A percentile compares a stretch with the other conserved stretches of the same genome.
Evolutionary conservation across 2,888 invertebrate species (phyloP).

Genomic region (Congeria kusceri): DNA sequence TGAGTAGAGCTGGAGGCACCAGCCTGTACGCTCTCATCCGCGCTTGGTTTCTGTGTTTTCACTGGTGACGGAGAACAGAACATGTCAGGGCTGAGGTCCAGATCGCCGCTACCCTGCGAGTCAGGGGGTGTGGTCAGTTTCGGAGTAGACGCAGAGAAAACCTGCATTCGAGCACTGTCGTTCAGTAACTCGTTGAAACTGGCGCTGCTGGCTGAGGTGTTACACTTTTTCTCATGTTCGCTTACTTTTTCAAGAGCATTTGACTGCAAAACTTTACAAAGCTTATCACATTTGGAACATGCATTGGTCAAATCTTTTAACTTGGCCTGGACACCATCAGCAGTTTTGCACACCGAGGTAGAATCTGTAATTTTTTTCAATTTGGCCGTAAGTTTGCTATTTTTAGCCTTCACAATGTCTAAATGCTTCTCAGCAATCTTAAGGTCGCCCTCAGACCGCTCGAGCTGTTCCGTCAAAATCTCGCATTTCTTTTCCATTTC

Average conservation of each 20-base stretch:
- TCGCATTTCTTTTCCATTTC: constrained; percentile 63
- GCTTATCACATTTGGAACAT: too few species aligned
- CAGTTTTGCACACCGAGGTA: too few species aligned
- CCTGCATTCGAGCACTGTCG: constrained; percentile 66
- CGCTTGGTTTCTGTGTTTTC: neutral
- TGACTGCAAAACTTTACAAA: too few species aligned
- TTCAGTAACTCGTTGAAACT: constrained; percentile 73
- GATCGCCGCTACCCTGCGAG: constrained; percentile 47
- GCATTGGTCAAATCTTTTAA: too few species aligned
- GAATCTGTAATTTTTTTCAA: constrained; percentile 47
- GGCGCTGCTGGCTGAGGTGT: constrained; percentile 50
- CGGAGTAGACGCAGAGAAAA: constrained; percentile 65
- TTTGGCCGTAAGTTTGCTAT: constrained; percentile 57
- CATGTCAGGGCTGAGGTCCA: constrained; percentile 57
- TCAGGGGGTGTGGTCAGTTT: constrained; percentile 42
- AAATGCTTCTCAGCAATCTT: constrained; percentile 71
- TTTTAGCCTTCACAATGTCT: constrained; percentile 64
- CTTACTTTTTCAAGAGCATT: constrained; percentile 43
- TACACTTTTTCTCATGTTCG: neutral
- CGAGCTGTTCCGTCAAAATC: constrained; percentile 65
- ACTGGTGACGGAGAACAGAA: constrained; percentile 35
- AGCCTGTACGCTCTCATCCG: neutral
- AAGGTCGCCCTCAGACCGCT: constrained; percentile 76
- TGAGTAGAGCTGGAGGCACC: too few species aligned
- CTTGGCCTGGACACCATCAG: too few species aligned